Percentiles rank a stretch among this genome's conserved stretches.
Evolutionary conservation across 2,888 invertebrate species (phyloP).

Genomic region (Spodoptera picta): DNA sequence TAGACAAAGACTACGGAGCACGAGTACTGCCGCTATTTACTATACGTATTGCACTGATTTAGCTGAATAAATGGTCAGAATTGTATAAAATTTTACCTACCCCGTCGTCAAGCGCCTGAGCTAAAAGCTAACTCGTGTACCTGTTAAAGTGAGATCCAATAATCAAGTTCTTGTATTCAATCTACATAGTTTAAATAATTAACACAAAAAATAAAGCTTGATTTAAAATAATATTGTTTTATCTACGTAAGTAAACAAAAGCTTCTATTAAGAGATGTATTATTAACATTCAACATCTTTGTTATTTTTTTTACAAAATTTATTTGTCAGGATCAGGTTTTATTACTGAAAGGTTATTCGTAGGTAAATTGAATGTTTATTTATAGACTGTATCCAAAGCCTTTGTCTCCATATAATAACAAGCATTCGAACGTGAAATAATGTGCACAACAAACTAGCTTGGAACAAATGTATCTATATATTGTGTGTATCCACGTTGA

Average conservation of each 20-base stretch:
- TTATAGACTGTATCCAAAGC: neutral
- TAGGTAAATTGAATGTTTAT: neutral
- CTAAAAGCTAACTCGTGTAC: neutral
- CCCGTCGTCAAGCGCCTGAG: no score
- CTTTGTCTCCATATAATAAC: no score
- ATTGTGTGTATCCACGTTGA: no score
- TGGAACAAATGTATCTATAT: no score
- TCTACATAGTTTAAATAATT: neutral
- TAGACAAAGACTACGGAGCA: no score
- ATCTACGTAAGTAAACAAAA: conserved; percentile 5
- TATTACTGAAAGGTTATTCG: conserved; percentile 2
- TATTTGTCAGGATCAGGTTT: conserved; percentile 1
- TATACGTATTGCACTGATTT: no score
- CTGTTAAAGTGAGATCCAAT: conserved; percentile 1
- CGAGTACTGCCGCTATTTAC: no score
- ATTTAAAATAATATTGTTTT: conserved; percentile 8
- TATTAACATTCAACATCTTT: conserved; percentile 11
- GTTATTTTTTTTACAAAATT: conserved; percentile 9
- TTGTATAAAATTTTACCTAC: no score
- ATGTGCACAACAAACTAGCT: no score
- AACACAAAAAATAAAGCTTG: conserved; percentile 10
- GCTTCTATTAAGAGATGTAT: conserved; percentile 8
- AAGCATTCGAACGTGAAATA: no score
- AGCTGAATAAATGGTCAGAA: no score
- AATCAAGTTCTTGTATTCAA: no score